phyloP scores from a whole-genome alignment of 2,113 vertebrate species.

The Lagopus leucura region DNA sequence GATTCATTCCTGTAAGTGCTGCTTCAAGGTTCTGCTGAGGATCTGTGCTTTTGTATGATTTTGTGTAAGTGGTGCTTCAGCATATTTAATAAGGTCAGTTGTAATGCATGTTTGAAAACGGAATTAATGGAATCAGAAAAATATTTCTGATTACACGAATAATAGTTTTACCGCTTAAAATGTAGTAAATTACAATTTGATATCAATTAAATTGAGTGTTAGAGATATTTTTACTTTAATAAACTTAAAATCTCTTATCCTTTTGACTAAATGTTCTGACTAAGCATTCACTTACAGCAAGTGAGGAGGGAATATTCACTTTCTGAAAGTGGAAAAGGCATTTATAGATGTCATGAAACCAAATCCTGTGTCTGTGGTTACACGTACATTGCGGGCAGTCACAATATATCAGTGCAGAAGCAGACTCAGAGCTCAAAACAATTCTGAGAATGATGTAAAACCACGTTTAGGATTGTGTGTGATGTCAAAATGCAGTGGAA shows the following conservation, averaged over 20 bases:
- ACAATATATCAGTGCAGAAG: neutral
- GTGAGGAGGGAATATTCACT: neutral
- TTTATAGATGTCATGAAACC: neutral
- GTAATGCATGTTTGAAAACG: slow-evolving; percentile 80
- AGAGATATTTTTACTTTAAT: slow-evolving; percentile 70
- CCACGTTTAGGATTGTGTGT: neutral
- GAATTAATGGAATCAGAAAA: slow-evolving; percentile 75
- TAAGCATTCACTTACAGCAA: slow-evolving; percentile 58
- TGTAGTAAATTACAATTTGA: slow-evolving; percentile 67
- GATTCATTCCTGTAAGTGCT: slow-evolving; percentile 65
- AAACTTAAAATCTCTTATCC: slow-evolving; percentile 59
- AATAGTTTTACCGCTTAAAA: slow-evolving; percentile 76
- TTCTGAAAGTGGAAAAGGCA: neutral
- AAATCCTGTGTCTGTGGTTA: neutral
- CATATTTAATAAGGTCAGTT: slow-evolving; percentile 79
- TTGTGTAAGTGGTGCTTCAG: slow-evolving; percentile 64
- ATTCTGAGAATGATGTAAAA: neutral
- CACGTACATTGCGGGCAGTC: neutral
- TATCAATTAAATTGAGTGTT: slow-evolving; percentile 68
- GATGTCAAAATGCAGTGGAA: neutral
- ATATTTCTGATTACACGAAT: slow-evolving; percentile 80
- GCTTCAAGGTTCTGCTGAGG: slow-evolving; percentile 45
- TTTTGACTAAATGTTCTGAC: slow-evolving; percentile 57
- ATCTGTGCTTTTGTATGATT: slow-evolving; percentile 64
- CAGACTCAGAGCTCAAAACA: neutral